These are phyloP conservation scores for Crossaster papposus DNA, from an alignment of 53 echinoderm and acorn worm genomes.

Conservation along the genomic window DNA sequence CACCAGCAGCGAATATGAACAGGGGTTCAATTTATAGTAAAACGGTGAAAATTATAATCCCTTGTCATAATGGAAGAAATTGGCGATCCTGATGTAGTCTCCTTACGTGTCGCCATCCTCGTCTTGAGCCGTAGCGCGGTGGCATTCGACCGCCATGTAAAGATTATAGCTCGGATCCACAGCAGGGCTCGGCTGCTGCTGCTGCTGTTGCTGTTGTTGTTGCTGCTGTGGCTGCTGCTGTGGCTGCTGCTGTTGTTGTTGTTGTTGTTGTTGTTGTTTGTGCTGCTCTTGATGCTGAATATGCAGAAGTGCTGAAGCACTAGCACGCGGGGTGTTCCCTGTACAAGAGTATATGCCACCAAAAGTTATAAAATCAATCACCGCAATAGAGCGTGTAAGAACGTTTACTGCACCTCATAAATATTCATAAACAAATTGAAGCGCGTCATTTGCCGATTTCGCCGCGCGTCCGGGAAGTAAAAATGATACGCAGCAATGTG, in stretches of 20 bases:
- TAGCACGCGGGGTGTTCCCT: not conserved
- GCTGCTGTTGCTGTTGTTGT: not conserved
- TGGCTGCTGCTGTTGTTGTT: conserved; percentile 17
- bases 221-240: not conserved
- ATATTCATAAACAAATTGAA: no score
- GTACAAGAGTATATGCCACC: not conserved
- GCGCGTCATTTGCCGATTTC: no score
- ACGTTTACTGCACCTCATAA: no score
- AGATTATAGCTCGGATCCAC: conserved; percentile 84
- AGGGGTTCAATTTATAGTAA: no score
- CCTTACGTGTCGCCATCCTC: conserved; percentile 98
- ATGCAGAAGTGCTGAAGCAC: not conserved
- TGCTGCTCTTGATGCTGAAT: not conserved
- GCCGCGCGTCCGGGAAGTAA: no score
- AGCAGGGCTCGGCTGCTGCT: conserved; percentile 26
- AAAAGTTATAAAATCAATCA: not conserved
- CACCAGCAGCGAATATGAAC: no score
- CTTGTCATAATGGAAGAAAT: no score
- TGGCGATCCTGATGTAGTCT: not conserved
- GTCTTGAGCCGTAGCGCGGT: conserved; percentile 90
- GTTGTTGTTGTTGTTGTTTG: conserved; percentile 3
- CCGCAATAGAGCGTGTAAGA: not conserved
- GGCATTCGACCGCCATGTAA: conserved; percentile 90
- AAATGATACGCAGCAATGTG: no score
- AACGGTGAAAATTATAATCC: no score